Base-by-base conservation (phyloP, 2,888 invertebrate species). In the Lasioglossum malachurum region DNA sequence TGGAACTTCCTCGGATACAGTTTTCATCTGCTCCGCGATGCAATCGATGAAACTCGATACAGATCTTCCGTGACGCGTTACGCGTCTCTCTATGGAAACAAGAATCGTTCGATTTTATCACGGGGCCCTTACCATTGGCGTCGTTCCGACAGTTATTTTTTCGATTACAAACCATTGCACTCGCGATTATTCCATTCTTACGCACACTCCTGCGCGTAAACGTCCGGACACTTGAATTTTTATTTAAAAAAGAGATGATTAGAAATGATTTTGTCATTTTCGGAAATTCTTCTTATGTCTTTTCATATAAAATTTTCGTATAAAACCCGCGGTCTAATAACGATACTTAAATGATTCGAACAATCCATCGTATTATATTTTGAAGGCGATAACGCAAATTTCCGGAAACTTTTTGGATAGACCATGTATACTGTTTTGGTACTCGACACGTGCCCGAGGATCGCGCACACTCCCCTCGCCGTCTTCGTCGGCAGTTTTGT, bases 31-130 rank as follows among this genome's bases (percentile, higher is more conserved):
- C 35, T 19, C 38, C 16, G 1, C 41, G 57, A 49, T 10, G 12
- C 19, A 44, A 80, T 86, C 77, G 80, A 83, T 80, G 31, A 53
- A 4, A 46, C 53, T 72, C 84, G 31, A 74, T 82, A 57, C 74
- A 27, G 19, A 67, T 76, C 72, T 67, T 12, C 19, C 16, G 23
- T 38, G 23, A 67, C 38, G 69, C 38, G 38, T 35, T 23, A 69
- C 35, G n/a, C 38, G 23, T 69, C 2, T 19, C 35, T 41, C 23
- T 23, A n/a, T 14, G 71, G 23, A 71, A 41, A 71, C 71, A 23
- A 5, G 35, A 35, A 35, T 10, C 69, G 23, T 23, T 69, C 69
- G 38, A 23, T 10, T 38, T 69, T 10, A 4, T 35, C 38, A 10
- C 67, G 67, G 35, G 67, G 35, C 8, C 19, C 3, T 8, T 1